Percentiles rank a stretch among this genome's conserved stretches.
Evolutionary conservation across 2,888 invertebrate genomes (phyloP).

Genomic region (Pollenia angustigena): DNA sequence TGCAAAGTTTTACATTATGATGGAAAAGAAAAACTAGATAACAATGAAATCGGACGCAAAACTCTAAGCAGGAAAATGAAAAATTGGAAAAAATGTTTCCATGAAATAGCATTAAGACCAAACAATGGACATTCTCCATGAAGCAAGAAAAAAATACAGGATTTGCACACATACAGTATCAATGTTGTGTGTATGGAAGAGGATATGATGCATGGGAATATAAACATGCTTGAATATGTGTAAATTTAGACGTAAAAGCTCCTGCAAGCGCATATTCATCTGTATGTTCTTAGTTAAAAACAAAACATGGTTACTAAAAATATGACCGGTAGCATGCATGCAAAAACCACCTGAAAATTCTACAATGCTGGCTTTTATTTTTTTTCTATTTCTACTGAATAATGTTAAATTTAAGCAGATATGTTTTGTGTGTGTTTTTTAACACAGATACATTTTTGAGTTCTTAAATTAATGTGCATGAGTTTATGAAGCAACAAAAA

Average conservation of each 20-base stretch:
- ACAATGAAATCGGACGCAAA: not conserved
- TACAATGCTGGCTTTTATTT: slow-evolving; percentile 5
- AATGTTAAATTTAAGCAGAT: no score
- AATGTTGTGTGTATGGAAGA: not conserved
- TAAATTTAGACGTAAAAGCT: not conserved
- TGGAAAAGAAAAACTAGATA: not conserved
- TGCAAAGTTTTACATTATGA: not conserved
- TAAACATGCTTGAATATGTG: not conserved
- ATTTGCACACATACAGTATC: not conserved
- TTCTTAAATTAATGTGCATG: no score
- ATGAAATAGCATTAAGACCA: slow-evolving; percentile 17
- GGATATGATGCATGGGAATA: not conserved
- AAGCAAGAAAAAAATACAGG: slow-evolving; percentile 1
- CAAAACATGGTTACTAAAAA: not conserved
- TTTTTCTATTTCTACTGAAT: not conserved
- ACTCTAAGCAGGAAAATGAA: slow-evolving; percentile 6
- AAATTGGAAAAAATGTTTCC: not conserved
- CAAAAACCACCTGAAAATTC: slow-evolving; percentile 26
- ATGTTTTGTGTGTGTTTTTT: not conserved
- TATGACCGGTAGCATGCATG: slow-evolving; percentile 18
- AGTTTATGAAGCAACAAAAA: no score
- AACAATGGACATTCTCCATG: slow-evolving; percentile 30
- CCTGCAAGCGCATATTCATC: no score
- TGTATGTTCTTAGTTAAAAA: not conserved
- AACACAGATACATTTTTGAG: not conserved